Conservation (phyloP, 2,797 vertebrate species). For the Synaphobranchus kaupii region DNA sequence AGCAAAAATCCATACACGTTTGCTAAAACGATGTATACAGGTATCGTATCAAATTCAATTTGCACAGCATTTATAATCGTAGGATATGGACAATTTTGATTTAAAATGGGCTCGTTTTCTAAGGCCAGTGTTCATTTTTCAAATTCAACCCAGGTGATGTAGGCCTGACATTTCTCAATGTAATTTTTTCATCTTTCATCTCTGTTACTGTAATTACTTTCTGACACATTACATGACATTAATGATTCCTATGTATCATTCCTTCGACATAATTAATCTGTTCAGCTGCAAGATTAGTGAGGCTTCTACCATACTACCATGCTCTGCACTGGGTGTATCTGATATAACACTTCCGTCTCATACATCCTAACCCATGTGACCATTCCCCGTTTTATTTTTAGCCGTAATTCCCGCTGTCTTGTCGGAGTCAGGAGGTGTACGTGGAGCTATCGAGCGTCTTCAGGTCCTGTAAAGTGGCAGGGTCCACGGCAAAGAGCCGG, state of each 20-base stretch:
- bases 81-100: constrained; percentile 21
- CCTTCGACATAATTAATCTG: neutral
- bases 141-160: constrained; percentile 34
- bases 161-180: neutral
- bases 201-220: constrained; percentile 39
- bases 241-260: neutral
- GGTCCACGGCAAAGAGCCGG: constrained; percentile 73
- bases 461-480: constrained; percentile 60
- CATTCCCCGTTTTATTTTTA: neutral
- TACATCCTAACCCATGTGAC: neutral
- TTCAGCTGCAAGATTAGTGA: neutral
- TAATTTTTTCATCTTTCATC: constrained; percentile 36
- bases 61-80: neutral
- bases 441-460: constrained; percentile 66
- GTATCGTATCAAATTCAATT: neutral
- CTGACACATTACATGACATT: constrained; percentile 5
- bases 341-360: neutral
- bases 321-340: neutral
- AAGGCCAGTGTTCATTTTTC: neutral
- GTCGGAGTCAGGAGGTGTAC: constrained; percentile 56
- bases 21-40: neutral
- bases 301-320: neutral
- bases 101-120: constrained; percentile 29
- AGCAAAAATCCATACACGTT: neutral
- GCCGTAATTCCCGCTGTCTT: neutral